These are phyloP conservation scores for Clunio marinus DNA, from an alignment of 2,888 invertebrate species.

Conservation along the genomic window DNA sequence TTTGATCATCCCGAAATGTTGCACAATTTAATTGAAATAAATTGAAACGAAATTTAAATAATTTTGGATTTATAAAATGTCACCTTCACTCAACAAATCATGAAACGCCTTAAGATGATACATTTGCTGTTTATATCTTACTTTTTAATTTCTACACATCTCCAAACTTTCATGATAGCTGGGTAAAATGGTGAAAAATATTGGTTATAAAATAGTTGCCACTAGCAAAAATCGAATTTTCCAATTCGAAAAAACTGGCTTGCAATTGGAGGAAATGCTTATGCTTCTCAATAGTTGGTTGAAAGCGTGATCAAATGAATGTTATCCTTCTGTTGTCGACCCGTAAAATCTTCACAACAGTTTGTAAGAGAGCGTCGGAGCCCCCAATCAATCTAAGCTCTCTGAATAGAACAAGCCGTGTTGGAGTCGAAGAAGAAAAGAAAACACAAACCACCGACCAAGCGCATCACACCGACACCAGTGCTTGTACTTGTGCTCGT, in stretches of 20 bases:
- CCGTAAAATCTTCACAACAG: not conserved
- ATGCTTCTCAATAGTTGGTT: slow-evolving; percentile 30
- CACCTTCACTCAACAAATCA: no score
- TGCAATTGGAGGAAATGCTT: slow-evolving; percentile 38
- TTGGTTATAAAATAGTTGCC: slow-evolving; percentile 38
- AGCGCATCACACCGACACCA: not conserved
- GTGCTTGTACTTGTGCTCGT: not conserved
- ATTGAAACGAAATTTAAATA: no score
- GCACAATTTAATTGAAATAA: no score
- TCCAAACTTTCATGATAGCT: slow-evolving; percentile 16
- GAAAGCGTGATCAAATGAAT: slow-evolving; percentile 34
- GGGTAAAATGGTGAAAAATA: slow-evolving; percentile 39
- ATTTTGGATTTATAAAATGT: no score
- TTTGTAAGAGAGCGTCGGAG: not conserved
- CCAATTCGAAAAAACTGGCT: slow-evolving; percentile 38
- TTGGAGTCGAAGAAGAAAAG: not conserved
- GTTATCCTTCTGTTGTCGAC: not conserved
- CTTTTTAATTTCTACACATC: not conserved
- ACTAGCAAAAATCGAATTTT: slow-evolving; percentile 39
- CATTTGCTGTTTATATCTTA: not conserved
- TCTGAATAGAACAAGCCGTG: not conserved
- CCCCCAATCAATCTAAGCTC: slow-evolving; percentile 10
- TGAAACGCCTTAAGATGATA: no score
- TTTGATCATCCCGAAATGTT: no score
- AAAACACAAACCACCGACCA: not conserved